Evolutionary conservation across 2,797 vertebrate species (phyloP).

Genomic region (Odontamblyopus rebecca): DNA sequence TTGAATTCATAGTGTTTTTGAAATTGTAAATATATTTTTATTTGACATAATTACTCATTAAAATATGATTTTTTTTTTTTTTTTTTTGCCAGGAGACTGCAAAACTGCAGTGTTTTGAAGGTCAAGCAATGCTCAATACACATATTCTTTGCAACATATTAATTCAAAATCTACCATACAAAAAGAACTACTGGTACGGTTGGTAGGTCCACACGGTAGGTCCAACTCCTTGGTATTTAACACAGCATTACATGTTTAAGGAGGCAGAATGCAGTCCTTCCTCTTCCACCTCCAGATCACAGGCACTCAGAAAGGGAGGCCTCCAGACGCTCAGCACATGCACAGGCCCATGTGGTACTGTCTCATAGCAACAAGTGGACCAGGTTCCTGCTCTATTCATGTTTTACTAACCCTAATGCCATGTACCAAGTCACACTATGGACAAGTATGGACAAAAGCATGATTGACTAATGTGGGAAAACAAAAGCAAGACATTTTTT

Average conservation of each 20-base stretch:
- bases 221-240: slow-evolving; percentile 17
- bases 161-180: neutral
- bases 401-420: slow-evolving; percentile 49
- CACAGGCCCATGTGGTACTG: slow-evolving; percentile 63
- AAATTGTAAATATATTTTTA: slow-evolving; percentile 18
- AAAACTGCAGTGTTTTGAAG: slow-evolving; percentile 17
- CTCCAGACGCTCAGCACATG: slow-evolving; percentile 65
- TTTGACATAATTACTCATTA: slow-evolving; percentile 8
- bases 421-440: slow-evolving; percentile 13
- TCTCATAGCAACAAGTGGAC: slow-evolving; percentile 84
- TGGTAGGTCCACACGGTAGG: slow-evolving; percentile 17
- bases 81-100: neutral
- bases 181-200: slow-evolving; percentile 6
- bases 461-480: neutral
- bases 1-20: slow-evolving; percentile 2
- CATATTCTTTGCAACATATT: neutral
- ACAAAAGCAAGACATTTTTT: neutral
- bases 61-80: neutral
- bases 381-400: slow-evolving; percentile 49
- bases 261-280: slow-evolving; percentile 47
- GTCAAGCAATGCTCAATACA: neutral
- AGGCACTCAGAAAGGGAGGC: slow-evolving; percentile 73
- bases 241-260: slow-evolving; percentile 35
- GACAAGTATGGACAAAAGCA: neutral
- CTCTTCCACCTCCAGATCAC: slow-evolving; percentile 75